Evolutionary conservation across 2,888 invertebrate species (phyloP), one percentile per base, ranked within the genome.

Genomic region (Melieria crassipennis): DNA sequence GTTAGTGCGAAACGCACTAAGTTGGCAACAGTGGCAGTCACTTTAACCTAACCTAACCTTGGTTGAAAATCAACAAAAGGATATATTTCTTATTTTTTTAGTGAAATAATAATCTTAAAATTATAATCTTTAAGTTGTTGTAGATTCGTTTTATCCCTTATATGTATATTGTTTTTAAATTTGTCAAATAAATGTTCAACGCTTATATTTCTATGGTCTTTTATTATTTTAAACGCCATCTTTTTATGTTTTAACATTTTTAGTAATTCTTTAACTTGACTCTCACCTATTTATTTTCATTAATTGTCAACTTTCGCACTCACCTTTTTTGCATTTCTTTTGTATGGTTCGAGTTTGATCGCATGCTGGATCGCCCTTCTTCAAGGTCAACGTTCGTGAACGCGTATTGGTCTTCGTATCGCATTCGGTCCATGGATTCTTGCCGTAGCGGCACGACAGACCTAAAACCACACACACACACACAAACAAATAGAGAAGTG

Each of bases 251-350:
- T n/a, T n/a, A n/a, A n/a, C n/a, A n/a, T 16, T 30, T 65, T 65
- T 65, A 55, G 30, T 30, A 46, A 9, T 10, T 47, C 47, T 47
- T 16, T 11, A 42, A 66, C 48, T 66, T 47, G 46, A 52, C 13
- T 11, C 52, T 52, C 5, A 5, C 4, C 1, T 4, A 43, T 52
- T 45, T 61, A 16, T 42, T 52, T 30, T 30, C 30, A 30, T 30
- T 47, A 42, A 50, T 52, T 50, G 16, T 9, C 46, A 4, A 30
- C 30, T 45, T 47, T 72, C 9, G 11, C 45, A 78, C 81, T 84
- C 88, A 94, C 95, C 94, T 91, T 95, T 95, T 89, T 95, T 96
- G 91, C 96, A 96, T 84, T 95, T 95, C 89, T 95, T 95, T 87
- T 94, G 93, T 80, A 96, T 93, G 74, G 92, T 94, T 88, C 94